phyloP scores from a whole-genome alignment of 2,113 vertebrate genomes.

The Anseranas semipalmata region DNA sequence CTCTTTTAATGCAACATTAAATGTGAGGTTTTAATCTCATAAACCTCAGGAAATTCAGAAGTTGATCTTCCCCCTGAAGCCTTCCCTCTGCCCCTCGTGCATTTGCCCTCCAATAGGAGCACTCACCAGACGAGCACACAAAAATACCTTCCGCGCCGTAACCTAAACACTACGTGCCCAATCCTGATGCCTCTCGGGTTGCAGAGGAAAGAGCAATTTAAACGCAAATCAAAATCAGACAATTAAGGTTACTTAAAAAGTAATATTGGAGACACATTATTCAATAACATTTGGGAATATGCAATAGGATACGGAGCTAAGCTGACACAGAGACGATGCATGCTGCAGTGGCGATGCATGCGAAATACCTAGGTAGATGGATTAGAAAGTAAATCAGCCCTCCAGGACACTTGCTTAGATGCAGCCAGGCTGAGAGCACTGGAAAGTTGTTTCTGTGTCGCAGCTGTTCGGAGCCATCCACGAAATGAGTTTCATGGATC shows the following conservation, averaged over 20 bases:
- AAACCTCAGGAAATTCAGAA: slow-evolving; percentile 40
- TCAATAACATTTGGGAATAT: slow-evolving; percentile 22
- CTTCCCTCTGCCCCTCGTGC: slow-evolving; percentile 10
- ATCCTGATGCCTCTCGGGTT: slow-evolving; percentile 52
- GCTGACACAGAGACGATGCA: neutral
- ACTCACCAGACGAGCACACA: rapidly evolving
- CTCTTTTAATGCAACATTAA: slow-evolving; percentile 1
- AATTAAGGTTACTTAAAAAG: slow-evolving; percentile 51
- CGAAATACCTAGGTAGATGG: neutral
- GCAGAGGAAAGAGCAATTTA: slow-evolving; percentile 35
- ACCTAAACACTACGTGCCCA: neutral
- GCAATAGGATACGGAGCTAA: neutral
- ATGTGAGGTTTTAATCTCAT: slow-evolving; percentile 59
- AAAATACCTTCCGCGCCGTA: neutral
- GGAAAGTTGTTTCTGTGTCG: neutral
- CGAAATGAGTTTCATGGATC: neutral
- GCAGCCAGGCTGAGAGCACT: neutral
- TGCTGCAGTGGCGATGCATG: neutral
- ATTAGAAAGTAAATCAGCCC: slow-evolving; percentile 9
- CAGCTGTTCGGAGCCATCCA: neutral
- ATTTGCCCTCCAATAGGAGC: neutral
- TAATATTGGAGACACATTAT: neutral
- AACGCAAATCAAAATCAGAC: slow-evolving; percentile 51
- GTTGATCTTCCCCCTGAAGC: slow-evolving; percentile 36
- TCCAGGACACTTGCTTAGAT: neutral